phyloP scores from a whole-genome alignment of 2,888 invertebrate genomes.

The Pherbina coryleti region DNA sequence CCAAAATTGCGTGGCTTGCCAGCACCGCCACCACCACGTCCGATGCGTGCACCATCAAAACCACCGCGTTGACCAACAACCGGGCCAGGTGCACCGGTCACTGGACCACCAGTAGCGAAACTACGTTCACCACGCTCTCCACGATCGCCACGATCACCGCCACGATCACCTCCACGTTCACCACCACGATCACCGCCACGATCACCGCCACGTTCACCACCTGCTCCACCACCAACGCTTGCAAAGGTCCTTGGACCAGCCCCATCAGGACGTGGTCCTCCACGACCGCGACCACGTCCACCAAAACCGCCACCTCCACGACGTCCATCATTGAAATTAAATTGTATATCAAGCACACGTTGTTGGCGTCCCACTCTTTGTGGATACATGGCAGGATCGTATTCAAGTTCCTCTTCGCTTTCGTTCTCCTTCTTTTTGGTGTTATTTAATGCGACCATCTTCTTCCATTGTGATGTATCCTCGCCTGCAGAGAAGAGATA shows the following conservation, averaged over 20 bases:
- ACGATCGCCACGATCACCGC: constrained; percentile 41
- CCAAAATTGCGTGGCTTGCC: constrained; percentile 59
- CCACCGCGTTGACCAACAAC: constrained; percentile 43
- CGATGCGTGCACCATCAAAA: constrained; percentile 60
- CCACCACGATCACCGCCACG: constrained; percentile 46
- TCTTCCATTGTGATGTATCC: constrained; percentile 93
- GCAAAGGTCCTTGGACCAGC: constrained; percentile 45
- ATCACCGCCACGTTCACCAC: constrained; percentile 42
- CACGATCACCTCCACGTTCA: constrained; percentile 37
- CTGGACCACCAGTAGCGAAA: constrained; percentile 37
- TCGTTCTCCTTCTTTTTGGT: constrained; percentile 73
- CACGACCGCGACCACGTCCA: constrained; percentile 72
- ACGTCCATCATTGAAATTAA: constrained; percentile 87
- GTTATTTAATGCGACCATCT: constrained; percentile 82
- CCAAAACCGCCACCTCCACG: constrained; percentile 80
- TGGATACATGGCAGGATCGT: constrained; percentile 84
- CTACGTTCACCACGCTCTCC: constrained; percentile 37
- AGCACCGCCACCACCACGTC: constrained; percentile 46
- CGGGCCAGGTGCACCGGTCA: constrained; percentile 45
- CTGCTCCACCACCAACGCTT: constrained; percentile 42
- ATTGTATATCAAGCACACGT: constrained; percentile 88
- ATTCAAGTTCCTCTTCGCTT: constrained; percentile 80
- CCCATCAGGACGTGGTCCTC: constrained; percentile 58
- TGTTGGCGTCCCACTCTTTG: constrained; percentile 91
- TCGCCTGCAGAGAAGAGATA: constrained; percentile 72